Base-by-base conservation (phyloP, 2,113 vertebrate species). In the Gambusia holbrooki region DNA sequence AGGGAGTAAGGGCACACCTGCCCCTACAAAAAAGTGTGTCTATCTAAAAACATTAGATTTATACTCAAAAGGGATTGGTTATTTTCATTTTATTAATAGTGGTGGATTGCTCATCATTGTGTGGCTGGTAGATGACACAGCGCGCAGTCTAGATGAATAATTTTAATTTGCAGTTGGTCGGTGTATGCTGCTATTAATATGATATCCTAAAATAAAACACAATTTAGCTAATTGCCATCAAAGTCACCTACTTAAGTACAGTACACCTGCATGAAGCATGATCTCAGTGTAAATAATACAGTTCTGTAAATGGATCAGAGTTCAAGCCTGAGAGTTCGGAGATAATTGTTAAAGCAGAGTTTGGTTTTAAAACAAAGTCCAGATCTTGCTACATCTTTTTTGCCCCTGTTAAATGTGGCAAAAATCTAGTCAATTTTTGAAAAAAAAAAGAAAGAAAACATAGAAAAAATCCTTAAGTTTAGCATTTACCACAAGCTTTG, bases 1-100 rank as follows among this genome's bases (percentile, higher is more conserved):
- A 92, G 87, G 86, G 87, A 88, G 78, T 70, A 42, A 19, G 82
- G 71, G 82, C 85, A 93, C 92, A 93, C 92, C 92, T 93, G 91
- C 87, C 90, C 85, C 85, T 71, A 85, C 80, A 87, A 88, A 85
- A 88, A 90, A 91, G 86, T 83, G 69, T 82, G 77, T 76, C 84
- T 66, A 35, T 71, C 82, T 86, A 87, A 85, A 91, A 92, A 90
- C 90, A 92, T 90, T 81, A 90, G 88, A 90, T 80, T 82, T 76
- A 29, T 29, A 73, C 86, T 80, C 88, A 84, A 86, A 84, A 88
- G 92, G 88, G 89, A 90, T 89, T 69, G 82, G 72, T 32, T 82
- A 68, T 84, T 90, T 87, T 75, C 75, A 78, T 54, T 70, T 73
- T 83, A 76, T 78, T 81, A 80, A 80, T 81, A 81, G 81, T 30